phyloP scores from a whole-genome alignment of 2,797 vertebrate species.

The Merluccius polli region DNA sequence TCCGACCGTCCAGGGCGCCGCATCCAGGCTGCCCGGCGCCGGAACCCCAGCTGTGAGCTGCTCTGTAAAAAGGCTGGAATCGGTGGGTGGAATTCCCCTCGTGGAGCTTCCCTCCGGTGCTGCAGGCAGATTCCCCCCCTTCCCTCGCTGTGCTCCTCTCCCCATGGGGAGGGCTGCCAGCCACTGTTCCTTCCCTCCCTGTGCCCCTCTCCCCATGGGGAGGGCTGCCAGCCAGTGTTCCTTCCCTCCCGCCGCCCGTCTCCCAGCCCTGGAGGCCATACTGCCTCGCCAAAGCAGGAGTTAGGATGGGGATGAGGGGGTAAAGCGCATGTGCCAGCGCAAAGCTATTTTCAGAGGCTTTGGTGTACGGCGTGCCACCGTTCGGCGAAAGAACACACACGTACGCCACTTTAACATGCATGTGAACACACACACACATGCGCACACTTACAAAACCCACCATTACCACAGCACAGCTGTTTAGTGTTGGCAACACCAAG shows the following conservation, averaged over 20 bases:
- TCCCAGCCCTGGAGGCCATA: slow-evolving; percentile 32
- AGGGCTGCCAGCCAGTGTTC: slow-evolving; percentile 41
- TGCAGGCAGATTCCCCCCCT: slow-evolving; percentile 62
- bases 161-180: slow-evolving; percentile 55
- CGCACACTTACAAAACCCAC: slow-evolving; percentile 6
- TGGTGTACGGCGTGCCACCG: not conserved
- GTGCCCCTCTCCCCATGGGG: slow-evolving; percentile 47
- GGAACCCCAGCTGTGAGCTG: slow-evolving; percentile 32
- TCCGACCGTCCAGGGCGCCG: slow-evolving; percentile 23
- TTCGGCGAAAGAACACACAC: slow-evolving; percentile 11
- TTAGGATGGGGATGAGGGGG: slow-evolving; percentile 15
- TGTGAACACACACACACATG: slow-evolving; percentile 8
- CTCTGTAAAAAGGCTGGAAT: slow-evolving; percentile 36
- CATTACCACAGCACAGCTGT: not conserved
- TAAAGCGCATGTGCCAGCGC: not conserved
- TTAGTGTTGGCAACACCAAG: not conserved
- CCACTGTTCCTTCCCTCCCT: slow-evolving; percentile 31
- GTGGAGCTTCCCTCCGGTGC: slow-evolving; percentile 53
- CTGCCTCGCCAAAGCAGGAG: slow-evolving; percentile 43
- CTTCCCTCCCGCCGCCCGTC: slow-evolving; percentile 21
- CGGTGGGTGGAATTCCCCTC: slow-evolving; percentile 66
- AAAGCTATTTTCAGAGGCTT: slow-evolving; percentile 1
- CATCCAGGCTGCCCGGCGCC: slow-evolving; percentile 40
- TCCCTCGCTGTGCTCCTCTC: not conserved
- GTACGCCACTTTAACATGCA: slow-evolving; percentile 3